phyloP scores from a whole-genome alignment of 2,888 invertebrate species.

The Steinernema hermaphroditum region DNA sequence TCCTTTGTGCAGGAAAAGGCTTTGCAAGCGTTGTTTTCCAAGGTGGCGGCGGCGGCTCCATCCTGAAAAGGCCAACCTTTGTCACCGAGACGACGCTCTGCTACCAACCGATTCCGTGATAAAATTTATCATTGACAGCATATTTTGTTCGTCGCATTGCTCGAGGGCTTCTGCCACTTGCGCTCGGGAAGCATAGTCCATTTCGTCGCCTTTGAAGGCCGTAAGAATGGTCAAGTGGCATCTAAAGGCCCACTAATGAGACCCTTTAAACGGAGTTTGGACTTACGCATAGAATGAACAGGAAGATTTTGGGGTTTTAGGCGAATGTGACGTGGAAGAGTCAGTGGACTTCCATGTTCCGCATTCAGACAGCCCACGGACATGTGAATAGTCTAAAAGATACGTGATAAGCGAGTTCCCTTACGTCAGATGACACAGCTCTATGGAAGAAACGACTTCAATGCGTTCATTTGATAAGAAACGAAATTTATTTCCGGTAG shows the following conservation, averaged over 20 bases:
- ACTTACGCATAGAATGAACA: background rate
- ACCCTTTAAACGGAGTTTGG: too few relatives aligned
- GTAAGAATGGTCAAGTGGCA: constrained; percentile 7
- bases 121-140: background rate
- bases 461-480: too few relatives aligned
- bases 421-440: too few relatives aligned
- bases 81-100: background rate
- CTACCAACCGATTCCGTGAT: constrained; percentile 3
- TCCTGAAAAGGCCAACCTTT: background rate
- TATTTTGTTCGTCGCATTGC: constrained; percentile 8
- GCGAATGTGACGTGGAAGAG: constrained; percentile 3
- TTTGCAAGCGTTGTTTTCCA: constrained; percentile 22
- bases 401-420: background rate
- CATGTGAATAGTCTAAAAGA: constrained; percentile 4
- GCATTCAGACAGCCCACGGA: constrained; percentile 27
- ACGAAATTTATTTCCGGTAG: too few relatives aligned
- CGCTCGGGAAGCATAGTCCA: constrained; percentile 2
- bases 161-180: background rate
- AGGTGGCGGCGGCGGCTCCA: background rate
- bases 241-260: background rate
- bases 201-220: constrained; percentile 15
- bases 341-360: constrained; percentile 17
- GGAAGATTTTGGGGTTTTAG: constrained; percentile 13
- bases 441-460: too few relatives aligned
- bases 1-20: background rate